A percentile compares a stretch with the other conserved stretches of the same genome.
Conservation (phyloP, 2,888 invertebrate species). For the Lycophotia porphyrea region DNA sequence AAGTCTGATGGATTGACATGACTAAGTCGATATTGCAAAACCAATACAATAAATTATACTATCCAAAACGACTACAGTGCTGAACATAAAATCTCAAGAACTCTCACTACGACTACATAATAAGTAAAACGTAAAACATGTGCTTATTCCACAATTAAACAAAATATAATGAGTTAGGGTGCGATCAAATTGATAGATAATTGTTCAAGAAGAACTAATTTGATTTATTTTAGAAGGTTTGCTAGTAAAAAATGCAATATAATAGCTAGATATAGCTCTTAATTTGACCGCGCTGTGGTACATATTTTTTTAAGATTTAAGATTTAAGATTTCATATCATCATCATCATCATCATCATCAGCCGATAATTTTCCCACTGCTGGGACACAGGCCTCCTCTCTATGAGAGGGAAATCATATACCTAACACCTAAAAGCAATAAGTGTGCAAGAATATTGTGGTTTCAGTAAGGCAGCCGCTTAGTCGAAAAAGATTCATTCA, state of each 20-base stretch:
- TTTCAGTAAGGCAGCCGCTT: not conserved
- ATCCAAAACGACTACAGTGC: not conserved
- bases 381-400: no score
- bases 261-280: not conserved
- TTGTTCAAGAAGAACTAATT: not conserved
- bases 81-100: constrained; percentile 16
- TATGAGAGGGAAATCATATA: not conserved
- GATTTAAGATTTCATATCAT: not conserved
- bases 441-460: not conserved
- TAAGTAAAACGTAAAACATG: constrained; percentile 14
- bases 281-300: not conserved
- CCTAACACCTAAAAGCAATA: not conserved
- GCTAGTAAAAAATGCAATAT: not conserved
- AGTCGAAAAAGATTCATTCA: not conserved
- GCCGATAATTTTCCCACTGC: no score
- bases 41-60: not conserved
- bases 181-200: not conserved
- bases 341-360: no score
- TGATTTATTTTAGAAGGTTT: not conserved
- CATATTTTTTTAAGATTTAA: not conserved
- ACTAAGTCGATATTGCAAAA: not conserved
- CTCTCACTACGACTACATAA: not conserved
- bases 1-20: not conserved
- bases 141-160: constrained; percentile 25
- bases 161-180: constrained; percentile 5